Base-by-base conservation (phyloP, 2,888 invertebrate genomes). In the Acrocyrtus sp. region DNA sequence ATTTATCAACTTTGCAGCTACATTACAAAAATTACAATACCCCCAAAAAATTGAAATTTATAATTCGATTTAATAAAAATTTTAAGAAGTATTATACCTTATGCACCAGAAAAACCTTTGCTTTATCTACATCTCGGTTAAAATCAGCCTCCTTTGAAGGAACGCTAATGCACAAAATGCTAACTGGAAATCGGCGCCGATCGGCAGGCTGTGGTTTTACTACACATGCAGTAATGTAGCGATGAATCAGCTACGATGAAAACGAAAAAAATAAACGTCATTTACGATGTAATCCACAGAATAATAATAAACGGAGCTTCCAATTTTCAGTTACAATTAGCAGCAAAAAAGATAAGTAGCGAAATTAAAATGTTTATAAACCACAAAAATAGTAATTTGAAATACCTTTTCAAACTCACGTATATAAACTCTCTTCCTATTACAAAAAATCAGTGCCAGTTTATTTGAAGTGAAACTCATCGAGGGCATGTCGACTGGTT, bases 111-210 rank as follows among this genome's bases (percentile, higher is more conserved):
- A 87, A 82, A 43, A 89, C 85, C 80, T 83, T 84, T 41, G 87
- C 86, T 83, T 89, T 89, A 83, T 89, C 88, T 1, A 89, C 88
- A 72, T 89, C 89, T 50, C 88, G 80, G 83, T 89, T 89, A 39
- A 89, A 86, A 83, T 89, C 89, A 26, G 88, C 76, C 21, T 85
- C 83, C 26, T 82, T 80, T 8, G 87, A 81, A 17, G 87, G 84
- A 2, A 87, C 78, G 19, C 80, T 82, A 27, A 89, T 81, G 34
- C 83, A 83, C 2, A 88, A 27, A 66, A 86, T 82, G 79, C 85
- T 87, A 26, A 87, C 77, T 0, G 87, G 86, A 79, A 86, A 86
- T 47, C 85, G 85, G 17, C 82, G 83, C 34, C 69, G 62, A 17
- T 78, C 77, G 6, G 77, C 70, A 21, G 78, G 74, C 12, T 80